Base-by-base conservation (phyloP, 2,888 invertebrate species). In the Lochmaea capreae region DNA sequence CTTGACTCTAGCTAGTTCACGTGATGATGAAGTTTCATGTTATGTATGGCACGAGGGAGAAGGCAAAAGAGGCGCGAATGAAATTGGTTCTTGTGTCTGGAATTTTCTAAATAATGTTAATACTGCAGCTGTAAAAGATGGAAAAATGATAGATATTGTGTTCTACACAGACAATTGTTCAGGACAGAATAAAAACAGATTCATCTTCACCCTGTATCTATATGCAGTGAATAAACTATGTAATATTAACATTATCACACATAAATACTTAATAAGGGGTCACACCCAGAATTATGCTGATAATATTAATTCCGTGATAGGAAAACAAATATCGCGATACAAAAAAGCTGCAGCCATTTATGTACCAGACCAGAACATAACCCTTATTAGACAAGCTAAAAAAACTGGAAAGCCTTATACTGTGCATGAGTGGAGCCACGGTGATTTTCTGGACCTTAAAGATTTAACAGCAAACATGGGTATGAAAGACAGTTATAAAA, bases 1-100 rank as follows among this genome's bases (percentile, higher is more conserved):
- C 76, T 81, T 83, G 46, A 82, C 81, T 9, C 39, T 83, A 46
- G 79, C 79, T 76, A 80, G 58, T 58, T 58, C 26, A 58, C 26
- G 58, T 26, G 26, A 58, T 14, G 26, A 58, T 58, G 18, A 26
- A 2, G 57, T 58, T 22, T 18, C 26, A 58, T 22, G 18, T 22
- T 58, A 58, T 58, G 26, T 22, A 22, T 58, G 26, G 12, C 10
- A 58, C 22, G 26, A 58, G 26, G 18, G 57, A 26, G 57, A 22
- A 58, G 57, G 14, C 57, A 58, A 58, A 58, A 18, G 57, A 58
- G 26, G 57, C 22, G 80, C 77, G 74, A 79, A 80, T 67, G 81
- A 83, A 79, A 81, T 83, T 69, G 76, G 76, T 54, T 59, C 67
- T 49, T 79, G 79, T 65, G 62, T 79, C 18, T 72, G 46, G 26